Base-by-base conservation (phyloP, 37 sponge, comb jelly and placozoan genomes). In the Theonella swinhoei region DNA sequence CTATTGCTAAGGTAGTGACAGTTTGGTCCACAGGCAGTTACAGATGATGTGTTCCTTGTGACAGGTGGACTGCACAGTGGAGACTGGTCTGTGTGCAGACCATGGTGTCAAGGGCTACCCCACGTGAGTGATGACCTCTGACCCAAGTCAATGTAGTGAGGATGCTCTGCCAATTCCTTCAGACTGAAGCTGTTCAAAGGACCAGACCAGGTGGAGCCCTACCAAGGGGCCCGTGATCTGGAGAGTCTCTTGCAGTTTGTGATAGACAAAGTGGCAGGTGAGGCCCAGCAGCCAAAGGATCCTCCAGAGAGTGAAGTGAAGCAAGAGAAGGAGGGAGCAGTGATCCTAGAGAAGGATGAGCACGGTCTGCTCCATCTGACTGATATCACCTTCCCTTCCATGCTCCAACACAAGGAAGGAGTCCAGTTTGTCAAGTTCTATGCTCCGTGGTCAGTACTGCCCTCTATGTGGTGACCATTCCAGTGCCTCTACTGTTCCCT, bases 11-110 rank as follows among this genome's bases (percentile, higher is more conserved):
- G 81, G 88, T 87, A 70, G 1, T 25, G 34, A 26, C 24, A n/a
- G n/a, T n/a, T n/a, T n/a, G n/a, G n/a, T n/a, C n/a, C n/a, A n/a
- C n/a, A n/a, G n/a, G n/a, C n/a, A n/a, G n/a, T n/a, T n/a, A n/a
- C n/a, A n/a, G n/a, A n/a, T 36, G 24, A 37, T 62, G 41, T 65
- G 67, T 64, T 66, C 28, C 17, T 66, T 9, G n/a, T 70, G 72
- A 1, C 42, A 87, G 88, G 88, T 87, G 34, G 88, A 87, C 81
- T 87, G 88, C 74, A 87, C 88, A 14, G 26, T 24, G 36, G 75
- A 87, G 0, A 74, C 88, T 2, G 4, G 24, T 1, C n/a, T 87
- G 37, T 87, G 88, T 42, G 80, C 78, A 23, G 76, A 87, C 23
- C 62, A 87, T 24, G 81, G 76, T 22, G 88, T 87, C 41, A 73